Percentiles rank a stretch among this genome's conserved stretches.
Evolutionary conservation across 2,797 vertebrate genomes (phyloP).

Genomic region (Tragopan temminckii): DNA sequence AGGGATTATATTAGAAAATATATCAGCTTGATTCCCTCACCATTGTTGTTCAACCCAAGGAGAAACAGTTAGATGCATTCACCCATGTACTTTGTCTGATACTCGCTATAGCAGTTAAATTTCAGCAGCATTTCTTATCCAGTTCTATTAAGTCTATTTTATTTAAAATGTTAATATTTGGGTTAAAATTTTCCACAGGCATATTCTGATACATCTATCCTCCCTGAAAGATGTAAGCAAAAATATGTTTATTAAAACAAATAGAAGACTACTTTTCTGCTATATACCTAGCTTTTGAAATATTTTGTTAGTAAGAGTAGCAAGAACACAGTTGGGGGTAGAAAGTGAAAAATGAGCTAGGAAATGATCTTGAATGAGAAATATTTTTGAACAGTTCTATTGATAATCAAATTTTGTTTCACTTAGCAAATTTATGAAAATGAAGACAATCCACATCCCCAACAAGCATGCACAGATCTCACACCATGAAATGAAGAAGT

Average conservation of each 20-base stretch:
- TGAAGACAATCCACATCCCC: no score
- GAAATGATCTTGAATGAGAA: not conserved
- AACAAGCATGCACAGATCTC: no score
- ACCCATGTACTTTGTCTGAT: not conserved
- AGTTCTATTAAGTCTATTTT: not conserved
- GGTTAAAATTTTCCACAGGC: not conserved
- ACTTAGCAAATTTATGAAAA: not conserved
- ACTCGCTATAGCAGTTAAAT: not conserved
- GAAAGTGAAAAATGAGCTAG: not conserved
- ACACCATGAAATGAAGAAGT: no score
- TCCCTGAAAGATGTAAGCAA: not conserved
- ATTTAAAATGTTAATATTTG: not conserved
- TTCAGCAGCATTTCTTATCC: not conserved
- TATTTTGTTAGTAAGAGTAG: not conserved
- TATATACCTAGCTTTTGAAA: not conserved
- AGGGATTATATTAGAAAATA: not conserved
- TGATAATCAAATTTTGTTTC: not conserved
- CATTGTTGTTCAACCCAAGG: not conserved
- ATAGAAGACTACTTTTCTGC: not conserved
- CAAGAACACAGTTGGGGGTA: not conserved
- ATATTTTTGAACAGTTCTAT: not conserved
- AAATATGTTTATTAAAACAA: not conserved
- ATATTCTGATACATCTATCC: not conserved
- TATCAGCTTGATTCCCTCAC: not conserved
- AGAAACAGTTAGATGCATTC: not conserved